Evolutionary conservation across 2,113 vertebrate genomes (phyloP), one percentile per base, ranked within the genome.

Genomic region (Verasper variegatus): DNA sequence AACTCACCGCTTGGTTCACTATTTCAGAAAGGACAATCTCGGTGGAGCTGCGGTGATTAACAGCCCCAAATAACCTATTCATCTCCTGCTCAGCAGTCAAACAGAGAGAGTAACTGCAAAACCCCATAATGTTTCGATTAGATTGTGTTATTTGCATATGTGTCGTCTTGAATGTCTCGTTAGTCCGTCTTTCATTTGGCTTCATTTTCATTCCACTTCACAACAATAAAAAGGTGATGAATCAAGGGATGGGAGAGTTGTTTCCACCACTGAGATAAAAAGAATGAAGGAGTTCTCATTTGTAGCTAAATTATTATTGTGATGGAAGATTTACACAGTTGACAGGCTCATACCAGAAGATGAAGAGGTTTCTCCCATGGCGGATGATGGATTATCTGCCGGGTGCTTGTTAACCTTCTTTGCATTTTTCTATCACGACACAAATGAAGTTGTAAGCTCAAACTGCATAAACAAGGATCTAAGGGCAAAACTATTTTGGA

Each of bases 31-130:
- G 56, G 26, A 57, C 21, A 57, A 60, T 64, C 24, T 31, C 31
- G 5, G 37, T 18, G 69, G 24, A 61, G 35, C 18, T 42, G 15
- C 18, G 26, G 5, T 72, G 68, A 76, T 68, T 78, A n/a, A 52
- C 20, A 71, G 57, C 68, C 58, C 49, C 35, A 67, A n/a, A 67
- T 62, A 58, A 52, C 35, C 0, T 35, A 83, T 68, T 52, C 31
- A 58, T 52, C 0, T 3, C 9, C 6, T 42, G 40, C 40, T 42
- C 40, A 13, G n/a, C 52, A 64, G 37, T 58, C 60, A 69, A 68
- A 74, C 52, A 23, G 59, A 61, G 57, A 59, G 27, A 57, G 26
- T 1, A 10, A n/a, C 26, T 31, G 27, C 31, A 47, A 31, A 68
- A 47, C 37, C 40, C 65, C 26, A 51, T 18, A 0, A 60, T 60